phyloP scores from a whole-genome alignment of 2,888 invertebrate species.

The Eupeodes luniger region DNA sequence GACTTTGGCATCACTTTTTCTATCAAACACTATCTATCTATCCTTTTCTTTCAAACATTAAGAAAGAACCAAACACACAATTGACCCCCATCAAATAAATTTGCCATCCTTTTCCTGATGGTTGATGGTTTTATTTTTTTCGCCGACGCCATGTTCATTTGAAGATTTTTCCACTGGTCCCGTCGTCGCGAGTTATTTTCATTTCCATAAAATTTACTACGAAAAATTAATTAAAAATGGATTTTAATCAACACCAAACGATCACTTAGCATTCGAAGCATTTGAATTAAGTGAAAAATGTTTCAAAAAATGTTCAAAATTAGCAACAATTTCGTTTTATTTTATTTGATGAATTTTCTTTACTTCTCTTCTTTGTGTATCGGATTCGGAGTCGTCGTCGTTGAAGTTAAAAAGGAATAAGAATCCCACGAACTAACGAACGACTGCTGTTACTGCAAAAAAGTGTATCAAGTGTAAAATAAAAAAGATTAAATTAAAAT shows the following conservation, averaged over 20 bases:
- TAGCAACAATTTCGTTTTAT: conserved; percentile 65
- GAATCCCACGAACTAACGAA: conserved; percentile 29
- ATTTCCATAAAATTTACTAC: conserved; percentile 45
- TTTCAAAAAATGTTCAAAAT: conserved; percentile 71
- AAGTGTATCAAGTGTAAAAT: conserved; percentile 68
- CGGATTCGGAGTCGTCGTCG: not conserved
- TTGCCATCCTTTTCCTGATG: conserved; percentile 39
- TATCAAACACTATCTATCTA: not conserved
- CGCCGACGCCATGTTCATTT: conserved; percentile 82
- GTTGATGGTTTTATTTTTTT: conserved; percentile 77
- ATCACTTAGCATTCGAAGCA: conserved; percentile 59
- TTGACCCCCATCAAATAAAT: conserved; percentile 26
- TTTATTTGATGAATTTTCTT: conserved; percentile 71
- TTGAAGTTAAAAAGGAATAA: conserved; percentile 28
- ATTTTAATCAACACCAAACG: conserved; percentile 54
- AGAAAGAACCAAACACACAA: conserved; percentile 36
- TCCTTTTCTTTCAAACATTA: conserved; percentile 10
- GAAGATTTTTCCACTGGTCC: conserved; percentile 62
- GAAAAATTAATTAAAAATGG: conserved; percentile 56
- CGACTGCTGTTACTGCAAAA: conserved; percentile 61
- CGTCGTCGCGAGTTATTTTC: conserved; percentile 59
- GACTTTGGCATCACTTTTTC: conserved; percentile 34
- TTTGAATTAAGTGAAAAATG: conserved; percentile 65
- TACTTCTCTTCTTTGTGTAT: conserved; percentile 68
- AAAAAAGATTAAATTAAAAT: conserved; percentile 11